Evolutionary conservation across 37 sponge, comb jelly and placozoan species (phyloP), one percentile per base, ranked within the genome.

Genomic region (Cliona cf. orientalis): DNA sequence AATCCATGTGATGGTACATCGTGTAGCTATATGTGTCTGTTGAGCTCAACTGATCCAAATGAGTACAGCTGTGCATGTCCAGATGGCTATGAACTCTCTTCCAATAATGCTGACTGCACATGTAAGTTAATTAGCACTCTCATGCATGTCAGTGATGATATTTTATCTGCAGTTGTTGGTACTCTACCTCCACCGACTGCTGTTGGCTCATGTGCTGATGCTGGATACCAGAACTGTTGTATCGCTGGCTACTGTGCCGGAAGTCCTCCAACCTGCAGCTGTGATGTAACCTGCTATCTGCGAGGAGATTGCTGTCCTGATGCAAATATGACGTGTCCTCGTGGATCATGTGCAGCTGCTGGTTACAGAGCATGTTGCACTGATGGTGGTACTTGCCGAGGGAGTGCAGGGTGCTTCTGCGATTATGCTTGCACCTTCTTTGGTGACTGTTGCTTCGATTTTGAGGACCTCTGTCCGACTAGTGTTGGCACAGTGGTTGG

Each of bases 21-120:
- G 5, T 94, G 95, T 58, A 80, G 82, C 46, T 85, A 86, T 46
- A 11, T 94, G 2, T 94, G 95, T 59, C 59, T 94, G 35, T 26
- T 73, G 28, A 62, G 76, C 17, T 43, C 82, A n/a, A 12, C 71
- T 5, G 46, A 26, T 0, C 22, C 21, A 14, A 41, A 32, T 0
- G 78, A 69, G 5, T 80, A 80, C 69, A 38, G 69, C 0, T 92
- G 93, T 69, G 78, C 36, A 1, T 92, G 93, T 57, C 61, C 66
- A 6, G 35, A 57, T 0, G 93, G 93, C 1, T 72, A 64, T 40
- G 42, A 58, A 17, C 66, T 49, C 0, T 36, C 42, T 5, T 43
- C 55, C 12, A 39, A 59, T 66, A 59, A 32, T 14, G 41, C 21
- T 35, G 57, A 58, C 34, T 56, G 75, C 19, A 55, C 0, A 0